Percentiles rank a stretch among this genome's conserved stretches.
Conservation (phyloP, 2,113 vertebrate species). For the Balaeniceps rex region DNA sequence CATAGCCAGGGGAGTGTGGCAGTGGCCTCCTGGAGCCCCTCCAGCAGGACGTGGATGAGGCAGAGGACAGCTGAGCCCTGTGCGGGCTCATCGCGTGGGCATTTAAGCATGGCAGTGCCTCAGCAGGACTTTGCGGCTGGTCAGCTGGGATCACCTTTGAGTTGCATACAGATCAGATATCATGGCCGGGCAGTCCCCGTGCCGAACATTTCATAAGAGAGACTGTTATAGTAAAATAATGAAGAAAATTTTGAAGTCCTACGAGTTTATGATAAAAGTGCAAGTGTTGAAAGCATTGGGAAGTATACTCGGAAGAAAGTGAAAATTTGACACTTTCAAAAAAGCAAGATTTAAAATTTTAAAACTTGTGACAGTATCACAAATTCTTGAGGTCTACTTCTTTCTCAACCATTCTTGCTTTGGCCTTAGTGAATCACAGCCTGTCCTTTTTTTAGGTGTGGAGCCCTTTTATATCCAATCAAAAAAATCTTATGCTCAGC, state of each 20-base stretch:
- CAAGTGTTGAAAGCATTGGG: background rate
- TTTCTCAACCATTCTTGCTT: background rate
- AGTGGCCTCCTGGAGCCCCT: background rate
- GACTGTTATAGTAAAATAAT: background rate
- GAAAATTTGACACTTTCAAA: background rate
- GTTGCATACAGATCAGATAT: background rate
- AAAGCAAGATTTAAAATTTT: background rate
- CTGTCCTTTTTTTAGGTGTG: background rate
- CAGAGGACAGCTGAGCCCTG: background rate
- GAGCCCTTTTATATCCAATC: background rate
- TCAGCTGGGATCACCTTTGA: background rate
- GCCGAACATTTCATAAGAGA: background rate
- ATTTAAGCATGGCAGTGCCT: rapidly evolving
- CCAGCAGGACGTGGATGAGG: rapidly evolving
- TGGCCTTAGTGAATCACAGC: background rate
- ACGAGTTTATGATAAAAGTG: background rate
- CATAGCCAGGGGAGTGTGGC: background rate
- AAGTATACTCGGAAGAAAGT: background rate
- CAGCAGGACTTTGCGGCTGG: background rate
- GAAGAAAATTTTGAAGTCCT: background rate
- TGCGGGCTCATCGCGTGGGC: rapidly evolving
- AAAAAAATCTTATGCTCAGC: background rate
- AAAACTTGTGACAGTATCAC: background rate
- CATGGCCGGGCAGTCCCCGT: background rate
- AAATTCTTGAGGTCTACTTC: background rate